Conservation (phyloP, 2,113 vertebrate species). For the Myanophis thanlyinensis region DNA sequence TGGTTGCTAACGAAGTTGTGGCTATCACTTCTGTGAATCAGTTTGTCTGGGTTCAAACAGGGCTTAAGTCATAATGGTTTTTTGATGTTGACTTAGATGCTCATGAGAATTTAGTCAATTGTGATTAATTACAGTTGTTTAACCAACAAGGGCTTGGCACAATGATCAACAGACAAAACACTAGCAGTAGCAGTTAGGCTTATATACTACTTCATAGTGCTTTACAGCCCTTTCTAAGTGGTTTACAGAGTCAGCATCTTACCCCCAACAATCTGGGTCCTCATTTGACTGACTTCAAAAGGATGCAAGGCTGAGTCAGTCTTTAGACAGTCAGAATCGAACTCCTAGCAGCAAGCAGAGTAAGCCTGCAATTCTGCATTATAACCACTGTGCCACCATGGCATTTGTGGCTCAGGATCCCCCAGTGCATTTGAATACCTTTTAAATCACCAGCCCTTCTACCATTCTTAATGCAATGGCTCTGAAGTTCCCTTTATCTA, state of each 20-base stretch:
- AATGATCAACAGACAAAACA: background rate
- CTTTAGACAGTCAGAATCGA: too few species aligned
- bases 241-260: too few species aligned
- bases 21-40: background rate
- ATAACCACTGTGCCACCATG: too few species aligned
- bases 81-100: background rate
- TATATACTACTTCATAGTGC: too few species aligned
- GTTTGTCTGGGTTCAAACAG: background rate
- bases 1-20: background rate
- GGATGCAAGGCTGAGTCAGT: too few species aligned
- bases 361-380: too few species aligned
- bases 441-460: background rate
- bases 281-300: too few species aligned
- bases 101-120: background rate
- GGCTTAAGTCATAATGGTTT: background rate
- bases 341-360: too few species aligned
- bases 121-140: background rate
- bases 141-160: background rate
- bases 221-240: too few species aligned
- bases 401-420: background rate
- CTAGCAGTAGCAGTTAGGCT: too few species aligned
- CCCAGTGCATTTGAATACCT: background rate
- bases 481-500: background rate
- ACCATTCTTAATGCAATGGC: background rate
- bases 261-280: too few species aligned